Conservation (phyloP, 2,888 invertebrate genomes). For the Diabrotica balteata region DNA sequence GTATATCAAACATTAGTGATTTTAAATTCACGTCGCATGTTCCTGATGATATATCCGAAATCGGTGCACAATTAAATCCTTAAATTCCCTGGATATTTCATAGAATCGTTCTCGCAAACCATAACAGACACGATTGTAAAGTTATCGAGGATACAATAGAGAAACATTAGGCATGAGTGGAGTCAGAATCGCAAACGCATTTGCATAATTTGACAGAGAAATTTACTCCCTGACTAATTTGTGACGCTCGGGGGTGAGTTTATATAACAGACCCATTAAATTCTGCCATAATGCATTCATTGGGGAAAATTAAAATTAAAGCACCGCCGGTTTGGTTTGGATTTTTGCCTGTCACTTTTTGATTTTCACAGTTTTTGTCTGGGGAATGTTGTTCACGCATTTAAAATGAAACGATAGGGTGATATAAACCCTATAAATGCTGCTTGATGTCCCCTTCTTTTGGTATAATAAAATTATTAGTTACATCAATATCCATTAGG, state of each 20-base stretch:
- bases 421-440: too few species aligned
- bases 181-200: conserved; percentile 53
- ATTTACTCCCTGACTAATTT: conserved; percentile 60
- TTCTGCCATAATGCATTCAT: conserved; percentile 54
- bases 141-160: conserved; percentile 29
- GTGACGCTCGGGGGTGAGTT: conserved; percentile 58
- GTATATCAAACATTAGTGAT: too few species aligned
- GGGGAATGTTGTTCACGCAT: conserved; percentile 12
- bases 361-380: conserved; percentile 24
- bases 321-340: conserved; percentile 25
- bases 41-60: background rate
- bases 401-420: background rate
- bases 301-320: conserved; percentile 52
- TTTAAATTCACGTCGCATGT: too few species aligned
- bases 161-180: conserved; percentile 32
- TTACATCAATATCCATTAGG: too few species aligned
- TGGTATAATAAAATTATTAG: too few species aligned
- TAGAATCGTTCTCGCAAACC: conserved; percentile 5
- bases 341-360: conserved; percentile 41
- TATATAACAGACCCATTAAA: conserved; percentile 56
- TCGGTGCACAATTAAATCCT: conserved; percentile 22
- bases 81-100: conserved; percentile 18
- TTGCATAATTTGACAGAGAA: conserved; percentile 61
- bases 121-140: conserved; percentile 26
- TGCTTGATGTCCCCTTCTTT: too few species aligned